Conservation (phyloP, 2,888 invertebrate genomes). For the Willowsia nigromaculata region DNA sequence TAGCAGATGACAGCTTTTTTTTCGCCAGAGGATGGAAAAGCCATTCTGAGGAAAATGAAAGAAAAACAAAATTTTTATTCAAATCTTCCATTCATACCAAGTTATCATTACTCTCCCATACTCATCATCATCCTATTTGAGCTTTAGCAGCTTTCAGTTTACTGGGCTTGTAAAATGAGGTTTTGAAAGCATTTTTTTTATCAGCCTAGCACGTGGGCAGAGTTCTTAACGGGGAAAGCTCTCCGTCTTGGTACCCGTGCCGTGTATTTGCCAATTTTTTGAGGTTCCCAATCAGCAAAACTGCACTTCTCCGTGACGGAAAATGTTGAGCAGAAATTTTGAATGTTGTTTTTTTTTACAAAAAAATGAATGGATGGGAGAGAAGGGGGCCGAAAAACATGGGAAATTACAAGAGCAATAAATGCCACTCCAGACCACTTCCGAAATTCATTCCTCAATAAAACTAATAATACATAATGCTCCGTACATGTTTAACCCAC, state of each 20-base stretch:
- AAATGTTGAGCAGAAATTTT: no score
- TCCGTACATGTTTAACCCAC: background rate
- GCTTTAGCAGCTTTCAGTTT: background rate
- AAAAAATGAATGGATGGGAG: background rate
- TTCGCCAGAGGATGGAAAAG: no score
- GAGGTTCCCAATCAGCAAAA: no score
- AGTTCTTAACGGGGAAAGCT: no score
- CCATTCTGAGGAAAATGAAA: slow-evolving; percentile 7
- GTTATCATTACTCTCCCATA: background rate
- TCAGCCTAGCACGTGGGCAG: no score
- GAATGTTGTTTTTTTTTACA: no score
- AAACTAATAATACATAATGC: slow-evolving; percentile 28
- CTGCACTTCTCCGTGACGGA: no score
- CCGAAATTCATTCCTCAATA: slow-evolving; percentile 56
- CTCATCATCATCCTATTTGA: background rate
- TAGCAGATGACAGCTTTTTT: no score
- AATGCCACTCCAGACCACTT: slow-evolving; percentile 50
- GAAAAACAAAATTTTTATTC: slow-evolving; percentile 20
- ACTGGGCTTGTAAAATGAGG: no score
- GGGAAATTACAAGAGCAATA: slow-evolving; percentile 38
- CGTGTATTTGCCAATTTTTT: no score
- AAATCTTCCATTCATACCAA: background rate
- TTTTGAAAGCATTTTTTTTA: no score
- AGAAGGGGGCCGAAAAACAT: background rate
- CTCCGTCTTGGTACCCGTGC: no score